These are phyloP conservation scores for Semaprochilodus insignis DNA, from an alignment of 2,797 vertebrate genomes.

Conservation along the genomic window DNA sequence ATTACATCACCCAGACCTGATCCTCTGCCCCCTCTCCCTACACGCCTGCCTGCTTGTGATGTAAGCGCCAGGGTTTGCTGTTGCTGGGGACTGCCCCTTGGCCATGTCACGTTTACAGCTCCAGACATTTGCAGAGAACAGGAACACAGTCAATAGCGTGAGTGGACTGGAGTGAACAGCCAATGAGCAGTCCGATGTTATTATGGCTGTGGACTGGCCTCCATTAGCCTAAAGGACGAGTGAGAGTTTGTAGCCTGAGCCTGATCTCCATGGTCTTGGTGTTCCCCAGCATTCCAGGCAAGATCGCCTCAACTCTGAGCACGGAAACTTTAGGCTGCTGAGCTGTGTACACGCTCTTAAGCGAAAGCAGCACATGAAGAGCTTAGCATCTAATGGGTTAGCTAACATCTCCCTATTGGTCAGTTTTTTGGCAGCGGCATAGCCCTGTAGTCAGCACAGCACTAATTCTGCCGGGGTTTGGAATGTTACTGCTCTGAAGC, in stretches of 20 bases:
- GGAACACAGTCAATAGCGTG: background rate
- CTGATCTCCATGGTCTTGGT: background rate
- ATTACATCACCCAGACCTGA: slow-evolving; percentile 63
- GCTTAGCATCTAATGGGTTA: slow-evolving; percentile 14
- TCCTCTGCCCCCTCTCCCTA: slow-evolving; percentile 13
- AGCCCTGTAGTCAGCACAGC: background rate
- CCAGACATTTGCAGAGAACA: slow-evolving; percentile 61
- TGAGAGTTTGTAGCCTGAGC: background rate
- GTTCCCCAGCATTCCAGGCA: background rate
- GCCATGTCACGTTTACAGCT: slow-evolving; percentile 59
- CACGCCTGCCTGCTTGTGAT: slow-evolving; percentile 28
- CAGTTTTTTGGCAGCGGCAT: background rate
- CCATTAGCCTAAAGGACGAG: background rate
- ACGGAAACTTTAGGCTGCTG: background rate
- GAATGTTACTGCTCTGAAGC: slow-evolving; percentile 2
- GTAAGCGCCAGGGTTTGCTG: slow-evolving; percentile 48
- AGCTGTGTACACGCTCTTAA: background rate
- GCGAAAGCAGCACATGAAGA: background rate
- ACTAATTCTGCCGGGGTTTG: slow-evolving; percentile 14
- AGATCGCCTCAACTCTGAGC: background rate
- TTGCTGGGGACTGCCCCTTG: background rate
- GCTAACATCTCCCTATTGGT: background rate
- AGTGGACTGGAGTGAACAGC: background rate
- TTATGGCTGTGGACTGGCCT: background rate
- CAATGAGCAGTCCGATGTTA: background rate